Evolutionary conservation across 2,888 invertebrate species (phyloP).

Genomic region (Abscondita cerata): DNA sequence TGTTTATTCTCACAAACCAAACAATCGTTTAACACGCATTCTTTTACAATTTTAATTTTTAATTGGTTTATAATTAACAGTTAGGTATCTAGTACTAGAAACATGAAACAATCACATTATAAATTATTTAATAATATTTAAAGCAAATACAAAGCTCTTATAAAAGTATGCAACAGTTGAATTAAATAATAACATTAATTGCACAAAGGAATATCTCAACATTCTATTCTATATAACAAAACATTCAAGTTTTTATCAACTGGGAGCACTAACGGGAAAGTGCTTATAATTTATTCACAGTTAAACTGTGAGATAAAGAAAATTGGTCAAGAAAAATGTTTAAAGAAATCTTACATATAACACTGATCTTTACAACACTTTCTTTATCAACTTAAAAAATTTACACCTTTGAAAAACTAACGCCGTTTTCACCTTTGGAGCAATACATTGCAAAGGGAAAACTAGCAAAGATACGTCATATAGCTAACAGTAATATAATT

Average conservation of each 20-base stretch:
- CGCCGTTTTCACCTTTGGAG: constrained; percentile 20
- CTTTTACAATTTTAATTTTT: no score
- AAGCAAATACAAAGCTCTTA: constrained; percentile 56
- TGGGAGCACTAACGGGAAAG: constrained; percentile 21
- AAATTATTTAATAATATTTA: constrained; percentile 36
- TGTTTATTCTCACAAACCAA: no score
- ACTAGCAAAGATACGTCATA: constrained; percentile 22
- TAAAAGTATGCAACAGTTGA: constrained; percentile 54
- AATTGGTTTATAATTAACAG: no score
- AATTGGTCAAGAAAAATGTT: constrained; percentile 11
- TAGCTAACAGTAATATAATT: constrained; percentile 32
- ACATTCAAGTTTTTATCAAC: constrained; percentile 12
- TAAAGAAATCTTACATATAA: constrained; percentile 22
- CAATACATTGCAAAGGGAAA: constrained; percentile 21
- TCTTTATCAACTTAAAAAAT: constrained; percentile 21
- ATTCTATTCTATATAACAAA: constrained; percentile 30
- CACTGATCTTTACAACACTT: constrained; percentile 29
- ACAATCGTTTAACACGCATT: no score
- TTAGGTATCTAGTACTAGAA: no score
- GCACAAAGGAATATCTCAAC: constrained; percentile 30
- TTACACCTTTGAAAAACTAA: constrained; percentile 22
- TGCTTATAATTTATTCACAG: constrained; percentile 20
- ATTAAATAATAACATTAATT: constrained; percentile 33
- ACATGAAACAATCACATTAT: constrained; percentile 28
- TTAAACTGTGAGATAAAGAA: constrained; percentile 12